A percentile compares a stretch with the other conserved stretches of the same genome.
phyloP scores from a whole-genome alignment of 2,888 invertebrate species.

The Bruchidius siliquastri region DNA sequence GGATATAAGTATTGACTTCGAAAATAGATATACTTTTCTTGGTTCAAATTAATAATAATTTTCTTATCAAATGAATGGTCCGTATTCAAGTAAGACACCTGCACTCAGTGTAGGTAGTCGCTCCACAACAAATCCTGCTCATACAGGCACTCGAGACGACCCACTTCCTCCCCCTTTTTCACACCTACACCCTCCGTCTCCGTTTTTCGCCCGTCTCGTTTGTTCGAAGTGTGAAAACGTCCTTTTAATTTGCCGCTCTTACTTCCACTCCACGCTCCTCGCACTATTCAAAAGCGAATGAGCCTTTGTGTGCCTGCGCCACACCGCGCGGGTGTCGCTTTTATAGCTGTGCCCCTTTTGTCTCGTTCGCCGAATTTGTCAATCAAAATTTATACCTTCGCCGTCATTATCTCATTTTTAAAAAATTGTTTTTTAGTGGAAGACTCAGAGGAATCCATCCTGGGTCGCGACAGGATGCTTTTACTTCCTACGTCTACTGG shows the following conservation, averaged over 20 bases:
- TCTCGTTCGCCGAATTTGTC: not conserved
- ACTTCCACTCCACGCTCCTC: not conserved
- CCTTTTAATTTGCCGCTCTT: conserved; percentile 19
- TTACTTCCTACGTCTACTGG: too few relatives aligned
- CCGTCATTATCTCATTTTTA: not conserved
- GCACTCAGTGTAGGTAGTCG: too few relatives aligned
- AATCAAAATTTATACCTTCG: not conserved
- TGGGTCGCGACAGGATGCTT: too few relatives aligned
- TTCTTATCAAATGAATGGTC: too few relatives aligned
- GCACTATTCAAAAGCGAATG: not conserved
- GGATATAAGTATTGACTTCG: too few relatives aligned
- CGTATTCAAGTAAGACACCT: not conserved
- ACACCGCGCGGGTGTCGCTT: not conserved
- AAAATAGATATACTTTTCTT: too few relatives aligned
- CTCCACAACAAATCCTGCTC: conserved; percentile 18
- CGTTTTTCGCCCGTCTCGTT: conserved; percentile 11
- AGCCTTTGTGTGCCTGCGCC: not conserved
- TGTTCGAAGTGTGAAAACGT: conserved; percentile 27
- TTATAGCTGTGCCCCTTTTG: not conserved
- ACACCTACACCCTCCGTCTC: conserved; percentile 14
- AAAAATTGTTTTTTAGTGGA: too few relatives aligned
- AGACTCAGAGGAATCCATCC: too few relatives aligned
- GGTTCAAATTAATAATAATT: too few relatives aligned
- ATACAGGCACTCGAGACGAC: conserved; percentile 18
- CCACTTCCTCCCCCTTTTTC: conserved; percentile 26